Base-by-base conservation (phyloP, 2,888 invertebrate species). In the Liposcelis brunnea region DNA sequence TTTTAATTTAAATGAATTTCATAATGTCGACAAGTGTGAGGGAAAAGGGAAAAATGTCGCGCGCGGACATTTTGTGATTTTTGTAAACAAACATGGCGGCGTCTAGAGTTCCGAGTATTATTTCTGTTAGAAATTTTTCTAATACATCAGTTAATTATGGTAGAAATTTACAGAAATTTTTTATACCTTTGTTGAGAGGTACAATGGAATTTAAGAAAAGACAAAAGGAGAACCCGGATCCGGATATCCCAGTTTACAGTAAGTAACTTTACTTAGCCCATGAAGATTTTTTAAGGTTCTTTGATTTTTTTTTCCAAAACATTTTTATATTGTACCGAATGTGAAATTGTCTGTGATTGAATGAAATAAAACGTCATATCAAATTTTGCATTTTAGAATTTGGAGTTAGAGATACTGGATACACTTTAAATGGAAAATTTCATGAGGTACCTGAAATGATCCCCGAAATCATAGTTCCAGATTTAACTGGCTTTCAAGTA, bases 391-490 rank as follows among this genome's bases (percentile, higher is more conserved):
- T 63, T 66, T 47, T 52, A 74, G 74, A 70, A 52, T 70, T 81
- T 50, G 86, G 86, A 14, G 77, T 79, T 1, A 71, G 77, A 45
- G 70, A 72, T 44, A 66, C 68, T 4, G 87, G 86, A 6, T 69
- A 70, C 51, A 53, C 47, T 3, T 52, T 71, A 2, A 64, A 72
- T 42, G 73, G 71, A 0, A 67, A 69, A 51, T 80, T 69, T 57
- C 61, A 75, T 1, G 54, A 60, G 11, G 66, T 95, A 2, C 81
- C 83, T 1, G 94, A 95, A 69, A 90, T 80, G 78, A 74, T 89
- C 51, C 93, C 95, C 0, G 84, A 94, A 59, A 60, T 97, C 12
- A 75, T 97, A 47, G 94, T 97, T 2, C 97, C 97, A 1, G 79
- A 93, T 61, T 64, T 98, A 18, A 77, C 71, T 50, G 76, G 70